phyloP scores from a whole-genome alignment of 2,113 vertebrate genomes.

The Aleadryas rufinucha region DNA sequence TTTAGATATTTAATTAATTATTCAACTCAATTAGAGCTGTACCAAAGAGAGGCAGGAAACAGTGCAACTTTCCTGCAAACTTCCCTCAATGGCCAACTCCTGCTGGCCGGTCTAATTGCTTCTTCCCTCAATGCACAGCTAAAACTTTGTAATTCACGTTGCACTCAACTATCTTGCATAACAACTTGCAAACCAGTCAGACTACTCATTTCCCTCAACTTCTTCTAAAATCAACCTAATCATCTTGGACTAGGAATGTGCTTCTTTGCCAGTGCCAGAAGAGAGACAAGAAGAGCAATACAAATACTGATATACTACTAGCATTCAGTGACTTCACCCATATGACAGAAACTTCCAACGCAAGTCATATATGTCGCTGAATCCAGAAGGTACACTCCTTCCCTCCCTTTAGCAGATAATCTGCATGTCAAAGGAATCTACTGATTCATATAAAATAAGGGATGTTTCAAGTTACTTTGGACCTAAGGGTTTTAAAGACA shows the following conservation, averaged over 20 bases:
- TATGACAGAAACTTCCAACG: background rate
- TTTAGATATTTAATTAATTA: conserved; percentile 55
- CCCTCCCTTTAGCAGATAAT: background rate
- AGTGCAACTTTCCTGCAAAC: background rate
- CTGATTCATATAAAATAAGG: background rate
- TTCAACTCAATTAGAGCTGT: conserved; percentile 59
- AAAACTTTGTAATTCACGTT: conserved; percentile 19
- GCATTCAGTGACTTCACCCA: background rate
- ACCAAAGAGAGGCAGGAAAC: background rate
- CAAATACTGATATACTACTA: background rate
- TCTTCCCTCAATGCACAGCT: background rate
- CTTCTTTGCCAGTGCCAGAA: background rate
- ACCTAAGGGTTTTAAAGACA: background rate
- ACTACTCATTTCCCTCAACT: background rate
- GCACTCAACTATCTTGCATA: background rate
- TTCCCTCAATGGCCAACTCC: conserved; percentile 7
- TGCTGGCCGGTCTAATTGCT: background rate
- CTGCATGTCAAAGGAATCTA: background rate
- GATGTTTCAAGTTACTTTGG: background rate
- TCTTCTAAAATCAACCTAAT: background rate
- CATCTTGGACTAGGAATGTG: background rate
- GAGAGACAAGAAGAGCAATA: background rate
- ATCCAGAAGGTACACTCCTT: background rate
- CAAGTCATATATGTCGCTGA: rapidly evolving
- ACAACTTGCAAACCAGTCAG: background rate